Percentiles rank a stretch among this genome's conserved stretches.
These are phyloP conservation scores for Xestia rhomboidea DNA, from an alignment of 2,888 invertebrate genomes.

Conservation along the genomic window DNA sequence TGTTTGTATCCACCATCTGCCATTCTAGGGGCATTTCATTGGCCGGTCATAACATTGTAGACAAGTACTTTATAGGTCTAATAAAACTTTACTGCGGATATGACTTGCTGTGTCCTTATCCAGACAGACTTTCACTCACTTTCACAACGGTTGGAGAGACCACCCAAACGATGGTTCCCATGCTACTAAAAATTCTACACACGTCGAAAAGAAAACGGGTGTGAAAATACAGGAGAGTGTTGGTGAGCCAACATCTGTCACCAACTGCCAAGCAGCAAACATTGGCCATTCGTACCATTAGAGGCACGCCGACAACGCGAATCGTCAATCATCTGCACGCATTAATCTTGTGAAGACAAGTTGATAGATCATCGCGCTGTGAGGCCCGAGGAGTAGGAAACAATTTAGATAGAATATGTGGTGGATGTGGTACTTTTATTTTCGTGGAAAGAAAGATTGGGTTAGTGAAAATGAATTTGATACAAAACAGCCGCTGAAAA, in stretches of 20 bases:
- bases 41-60: conserved; percentile 25
- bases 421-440: conserved; percentile 72
- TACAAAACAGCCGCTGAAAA: too few species aligned
- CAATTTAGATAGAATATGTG: conserved; percentile 36
- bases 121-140: conserved; percentile 52
- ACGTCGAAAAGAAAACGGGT: conserved; percentile 42
- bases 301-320: conserved; percentile 84
- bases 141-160: conserved; percentile 35
- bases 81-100: conserved; percentile 54
- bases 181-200: conserved; percentile 31
- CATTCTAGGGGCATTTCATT: conserved; percentile 27
- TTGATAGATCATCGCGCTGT: conserved; percentile 89
- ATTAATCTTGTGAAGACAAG: conserved; percentile 90
- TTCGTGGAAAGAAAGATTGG: not conserved
- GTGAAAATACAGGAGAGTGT: conserved; percentile 55
- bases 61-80: conserved; percentile 35
- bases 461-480: not conserved
- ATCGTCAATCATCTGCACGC: conserved; percentile 90
- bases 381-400: conserved; percentile 67
- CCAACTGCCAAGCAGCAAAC: conserved; percentile 68
- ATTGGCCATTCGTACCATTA: conserved; percentile 84
- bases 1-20: conserved; percentile 29
- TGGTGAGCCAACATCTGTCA: conserved; percentile 56
- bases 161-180: conserved; percentile 27
- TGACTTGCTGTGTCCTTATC: conserved; percentile 27